phyloP scores from a whole-genome alignment of 2,113 vertebrate species.

The Myotis davidii region DNA sequence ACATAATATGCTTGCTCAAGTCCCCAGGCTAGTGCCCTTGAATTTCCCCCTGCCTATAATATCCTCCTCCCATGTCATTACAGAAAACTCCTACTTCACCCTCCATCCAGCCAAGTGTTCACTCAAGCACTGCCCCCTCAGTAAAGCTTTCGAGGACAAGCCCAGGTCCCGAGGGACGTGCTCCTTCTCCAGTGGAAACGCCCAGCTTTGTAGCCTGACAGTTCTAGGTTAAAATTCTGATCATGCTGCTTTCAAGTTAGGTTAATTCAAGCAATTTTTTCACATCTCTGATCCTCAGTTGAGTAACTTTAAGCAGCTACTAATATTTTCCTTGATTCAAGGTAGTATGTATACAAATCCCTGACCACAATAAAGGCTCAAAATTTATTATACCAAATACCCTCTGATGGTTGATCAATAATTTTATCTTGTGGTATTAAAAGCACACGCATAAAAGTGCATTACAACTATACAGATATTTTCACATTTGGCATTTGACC shows the following conservation, averaged over 20 bases:
- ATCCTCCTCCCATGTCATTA: neutral
- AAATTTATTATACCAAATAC: neutral
- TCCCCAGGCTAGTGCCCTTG: neutral
- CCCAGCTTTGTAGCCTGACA: neutral
- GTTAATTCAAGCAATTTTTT: neutral
- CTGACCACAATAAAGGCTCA: neutral
- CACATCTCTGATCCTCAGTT: neutral
- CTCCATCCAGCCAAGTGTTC: neutral
- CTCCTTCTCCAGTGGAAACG: neutral
- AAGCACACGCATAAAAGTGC: neutral
- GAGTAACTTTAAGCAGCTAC: neutral
- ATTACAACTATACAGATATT: neutral
- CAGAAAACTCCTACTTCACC: neutral
- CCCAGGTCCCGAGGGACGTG: neutral
- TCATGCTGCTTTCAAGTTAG: neutral
- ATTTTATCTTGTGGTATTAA: neutral
- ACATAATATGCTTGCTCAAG: neutral
- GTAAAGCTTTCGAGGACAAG: neutral
- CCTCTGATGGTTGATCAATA: neutral
- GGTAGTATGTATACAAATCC: neutral
- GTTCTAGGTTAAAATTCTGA: neutral
- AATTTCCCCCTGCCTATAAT: neutral
- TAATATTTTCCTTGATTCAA: neutral
- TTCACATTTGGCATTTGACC: neutral
- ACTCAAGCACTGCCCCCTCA: neutral